A percentile compares a stretch with the other conserved stretches of the same genome.
Conservation (phyloP, 1,140 invertebrate genomes). For the Coptotermes formosanus region DNA sequence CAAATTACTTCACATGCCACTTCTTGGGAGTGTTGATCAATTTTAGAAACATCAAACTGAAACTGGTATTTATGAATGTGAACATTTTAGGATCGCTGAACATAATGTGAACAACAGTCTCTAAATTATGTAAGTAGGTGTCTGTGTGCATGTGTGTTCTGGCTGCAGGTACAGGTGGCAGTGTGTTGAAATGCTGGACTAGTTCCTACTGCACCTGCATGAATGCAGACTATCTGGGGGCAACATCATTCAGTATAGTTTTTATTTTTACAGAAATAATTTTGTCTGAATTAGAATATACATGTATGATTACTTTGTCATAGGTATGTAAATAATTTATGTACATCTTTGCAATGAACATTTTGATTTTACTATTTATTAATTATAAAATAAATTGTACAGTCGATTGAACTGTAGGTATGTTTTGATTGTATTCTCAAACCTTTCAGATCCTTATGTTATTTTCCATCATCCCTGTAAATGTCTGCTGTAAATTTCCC, state of each 20-base stretch:
- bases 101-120: too few relatives aligned
- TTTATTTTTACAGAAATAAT: neutral
- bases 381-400: neutral
- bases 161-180: neutral
- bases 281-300: neutral
- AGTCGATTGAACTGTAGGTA: neutral
- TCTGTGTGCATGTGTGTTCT: too few relatives aligned
- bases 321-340: neutral
- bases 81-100: too few relatives aligned
- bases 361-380: constrained; percentile 12
- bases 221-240: neutral
- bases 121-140: too few relatives aligned
- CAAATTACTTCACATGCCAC: too few relatives aligned
- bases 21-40: too few relatives aligned
- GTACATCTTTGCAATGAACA: neutral
- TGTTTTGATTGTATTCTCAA: neutral
- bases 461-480: too few relatives aligned
- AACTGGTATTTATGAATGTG: too few relatives aligned
- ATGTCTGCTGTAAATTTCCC: too few relatives aligned
- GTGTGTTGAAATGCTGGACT: neutral
- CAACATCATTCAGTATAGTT: neutral
- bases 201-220: neutral
- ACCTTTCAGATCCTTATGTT: too few relatives aligned
- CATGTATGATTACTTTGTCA: neutral
- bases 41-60: too few relatives aligned